These are phyloP conservation scores for Carcharodon carcharias DNA, from an alignment of 2,797 vertebrate species.

Conservation along the genomic window DNA sequence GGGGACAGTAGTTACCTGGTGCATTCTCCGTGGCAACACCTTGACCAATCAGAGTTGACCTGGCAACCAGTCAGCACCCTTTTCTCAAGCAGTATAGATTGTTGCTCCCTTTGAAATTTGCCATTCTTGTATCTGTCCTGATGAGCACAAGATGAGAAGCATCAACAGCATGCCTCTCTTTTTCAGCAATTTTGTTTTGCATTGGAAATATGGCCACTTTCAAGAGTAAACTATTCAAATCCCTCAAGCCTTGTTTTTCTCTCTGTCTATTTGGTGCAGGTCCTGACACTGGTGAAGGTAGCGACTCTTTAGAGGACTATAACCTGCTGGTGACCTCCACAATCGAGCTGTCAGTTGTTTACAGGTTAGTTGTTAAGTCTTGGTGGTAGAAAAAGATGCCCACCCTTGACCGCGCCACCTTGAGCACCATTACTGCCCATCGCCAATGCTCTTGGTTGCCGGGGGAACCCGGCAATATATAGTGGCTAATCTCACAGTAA, in stretches of 20 bases:
- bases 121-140: too few relatives aligned
- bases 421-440: not conserved
- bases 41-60: too few relatives aligned
- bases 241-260: not conserved
- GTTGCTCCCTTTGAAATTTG: too few relatives aligned
- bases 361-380: constrained; percentile 59
- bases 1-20: too few relatives aligned
- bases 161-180: too few relatives aligned
- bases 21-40: too few relatives aligned
- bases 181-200: too few relatives aligned
- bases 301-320: constrained; percentile 48
- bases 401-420: too few relatives aligned
- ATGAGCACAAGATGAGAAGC: too few relatives aligned
- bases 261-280: not conserved
- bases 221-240: not conserved
- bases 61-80: too few relatives aligned
- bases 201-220: too few relatives aligned
- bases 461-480: not conserved
- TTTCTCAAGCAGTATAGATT: too few relatives aligned
- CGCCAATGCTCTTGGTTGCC: not conserved
- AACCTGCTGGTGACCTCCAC: constrained; percentile 75
- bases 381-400: not conserved
- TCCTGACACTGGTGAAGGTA: not conserved
- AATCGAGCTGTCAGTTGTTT: constrained; percentile 78
- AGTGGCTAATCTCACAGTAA: not conserved